Conservation (phyloP, 2,888 invertebrate species). For the Limulus polyphemus region DNA sequence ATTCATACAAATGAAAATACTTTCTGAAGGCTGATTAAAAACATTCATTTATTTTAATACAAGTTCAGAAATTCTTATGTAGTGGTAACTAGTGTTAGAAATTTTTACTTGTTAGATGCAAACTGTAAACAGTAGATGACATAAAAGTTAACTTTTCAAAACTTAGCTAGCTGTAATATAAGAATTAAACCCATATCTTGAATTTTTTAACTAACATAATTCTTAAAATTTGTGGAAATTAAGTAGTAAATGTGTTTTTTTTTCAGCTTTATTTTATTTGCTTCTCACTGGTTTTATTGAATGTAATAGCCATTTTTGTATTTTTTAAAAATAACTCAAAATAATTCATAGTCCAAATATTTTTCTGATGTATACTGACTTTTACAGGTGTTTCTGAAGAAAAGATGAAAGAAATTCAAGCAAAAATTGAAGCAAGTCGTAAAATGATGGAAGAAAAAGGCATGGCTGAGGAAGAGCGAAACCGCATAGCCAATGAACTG, state of each 20-base stretch:
- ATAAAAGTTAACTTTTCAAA: too few relatives aligned
- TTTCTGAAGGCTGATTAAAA: too few relatives aligned
- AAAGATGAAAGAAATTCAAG: slow-evolving; percentile 41
- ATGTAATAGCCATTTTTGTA: neutral
- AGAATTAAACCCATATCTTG: too few relatives aligned
- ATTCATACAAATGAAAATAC: too few relatives aligned
- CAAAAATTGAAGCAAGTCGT: slow-evolving; percentile 40
- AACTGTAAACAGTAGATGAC: too few relatives aligned
- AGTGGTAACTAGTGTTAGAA: too few relatives aligned
- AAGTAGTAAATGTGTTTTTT: slow-evolving; percentile 4
- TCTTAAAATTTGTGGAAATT: slow-evolving; percentile 11
- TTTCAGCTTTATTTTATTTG: neutral
- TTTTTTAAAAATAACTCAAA: neutral
- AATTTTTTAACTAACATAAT: too few relatives aligned
- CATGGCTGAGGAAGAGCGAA: slow-evolving; percentile 49
- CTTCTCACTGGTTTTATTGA: neutral
- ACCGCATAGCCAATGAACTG: slow-evolving; percentile 49
- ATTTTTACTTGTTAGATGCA: too few relatives aligned
- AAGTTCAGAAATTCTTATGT: too few relatives aligned
- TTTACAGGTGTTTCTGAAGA: slow-evolving; percentile 35
- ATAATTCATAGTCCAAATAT: too few relatives aligned
- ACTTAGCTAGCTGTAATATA: too few relatives aligned
- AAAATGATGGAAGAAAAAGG: slow-evolving; percentile 39
- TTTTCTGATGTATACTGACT: slow-evolving; percentile 1
- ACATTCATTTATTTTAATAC: too few relatives aligned